These are phyloP conservation scores for Lepeophtheirus salmonis DNA, from an alignment of 1,140 invertebrate genomes.

Conservation along the genomic window DNA sequence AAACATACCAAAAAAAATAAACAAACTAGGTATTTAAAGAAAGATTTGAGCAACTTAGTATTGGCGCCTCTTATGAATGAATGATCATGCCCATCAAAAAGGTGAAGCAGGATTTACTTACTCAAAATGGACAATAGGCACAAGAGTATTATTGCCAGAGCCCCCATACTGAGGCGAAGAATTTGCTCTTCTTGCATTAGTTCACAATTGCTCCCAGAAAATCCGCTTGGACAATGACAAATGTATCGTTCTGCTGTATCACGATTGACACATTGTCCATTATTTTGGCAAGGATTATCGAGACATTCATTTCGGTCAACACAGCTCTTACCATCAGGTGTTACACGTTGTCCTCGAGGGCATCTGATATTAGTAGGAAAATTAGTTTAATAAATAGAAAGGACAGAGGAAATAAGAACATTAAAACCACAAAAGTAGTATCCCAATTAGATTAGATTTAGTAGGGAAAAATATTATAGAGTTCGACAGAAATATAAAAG, in stretches of 20 bases:
- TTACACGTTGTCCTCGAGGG: slow-evolving; percentile 31
- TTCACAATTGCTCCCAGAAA: slow-evolving; percentile 82
- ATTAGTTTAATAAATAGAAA: no score
- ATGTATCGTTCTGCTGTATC: slow-evolving; percentile 59
- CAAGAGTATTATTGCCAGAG: slow-evolving; percentile 73
- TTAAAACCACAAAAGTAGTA: no score
- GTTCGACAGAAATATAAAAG: no score
- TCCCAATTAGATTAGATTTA: no score
- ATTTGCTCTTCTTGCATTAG: slow-evolving; percentile 76
- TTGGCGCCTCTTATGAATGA: no score
- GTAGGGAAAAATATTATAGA: no score
- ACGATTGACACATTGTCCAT: slow-evolving; percentile 67
- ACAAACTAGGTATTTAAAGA: no score
- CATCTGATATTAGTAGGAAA: slow-evolving; percentile 6
- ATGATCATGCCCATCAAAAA: no score
- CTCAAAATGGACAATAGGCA: slow-evolving; percentile 82
- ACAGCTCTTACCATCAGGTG: slow-evolving; percentile 68
- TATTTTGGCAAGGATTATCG: slow-evolving; percentile 73
- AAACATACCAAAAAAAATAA: no score
- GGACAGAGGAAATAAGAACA: no score
- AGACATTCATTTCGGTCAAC: slow-evolving; percentile 84
- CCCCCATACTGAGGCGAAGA: slow-evolving; percentile 76
- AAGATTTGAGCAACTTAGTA: no score
- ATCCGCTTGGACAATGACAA: slow-evolving; percentile 70
- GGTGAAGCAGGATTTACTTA: slow-evolving; percentile 35